Percentiles rank a stretch among this genome's conserved stretches.
phyloP scores from a whole-genome alignment of 2,888 invertebrate species.

The Acrobasis repandana region DNA sequence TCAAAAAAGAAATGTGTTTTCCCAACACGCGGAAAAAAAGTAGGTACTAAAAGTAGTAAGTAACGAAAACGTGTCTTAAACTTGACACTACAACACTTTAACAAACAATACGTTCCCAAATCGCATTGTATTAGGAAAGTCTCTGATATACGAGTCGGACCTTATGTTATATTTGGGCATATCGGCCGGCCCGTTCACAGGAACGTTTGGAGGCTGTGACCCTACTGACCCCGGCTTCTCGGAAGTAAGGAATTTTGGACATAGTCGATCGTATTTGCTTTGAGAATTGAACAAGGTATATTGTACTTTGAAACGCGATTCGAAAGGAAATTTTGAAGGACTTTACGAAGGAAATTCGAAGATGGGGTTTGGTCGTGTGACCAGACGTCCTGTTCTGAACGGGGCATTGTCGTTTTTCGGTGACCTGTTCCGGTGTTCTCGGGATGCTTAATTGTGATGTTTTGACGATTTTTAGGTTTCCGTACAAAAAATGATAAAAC shows the following conservation, averaged over 20 bases:
- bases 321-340: constrained; percentile 4
- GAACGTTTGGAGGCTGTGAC: constrained; percentile 6
- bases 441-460: too few species aligned
- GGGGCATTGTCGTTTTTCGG: too few species aligned
- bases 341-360: background rate
- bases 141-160: constrained; percentile 15
- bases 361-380: background rate
- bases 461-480: too few species aligned
- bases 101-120: background rate
- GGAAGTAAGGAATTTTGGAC: constrained; percentile 13
- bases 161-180: constrained; percentile 21
- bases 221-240: constrained; percentile 5
- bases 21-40: too few species aligned
- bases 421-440: too few species aligned
- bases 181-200: constrained; percentile 14
- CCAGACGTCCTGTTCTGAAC: too few species aligned
- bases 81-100: too few species aligned
- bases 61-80: too few species aligned
- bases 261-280: constrained; percentile 15
- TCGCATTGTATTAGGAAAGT: background rate
- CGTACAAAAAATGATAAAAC: too few species aligned
- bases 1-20: too few species aligned
- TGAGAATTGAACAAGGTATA: constrained; percentile 2
- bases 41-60: too few species aligned
- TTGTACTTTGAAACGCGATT: constrained; percentile 7